phyloP scores from a whole-genome alignment of 2,113 vertebrate species.

The Pristiophorus japonicus region DNA sequence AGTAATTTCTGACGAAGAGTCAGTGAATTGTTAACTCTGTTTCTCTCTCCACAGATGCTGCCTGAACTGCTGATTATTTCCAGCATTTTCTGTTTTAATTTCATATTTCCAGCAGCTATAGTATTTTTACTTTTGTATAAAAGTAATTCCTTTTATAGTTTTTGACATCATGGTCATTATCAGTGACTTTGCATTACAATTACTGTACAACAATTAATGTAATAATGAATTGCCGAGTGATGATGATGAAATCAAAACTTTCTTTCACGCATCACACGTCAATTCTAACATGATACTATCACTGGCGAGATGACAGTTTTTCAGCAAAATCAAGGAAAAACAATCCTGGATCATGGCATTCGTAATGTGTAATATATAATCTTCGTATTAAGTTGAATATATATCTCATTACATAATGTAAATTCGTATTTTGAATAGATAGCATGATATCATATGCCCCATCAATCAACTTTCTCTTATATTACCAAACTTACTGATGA shows the following conservation, averaged over 20 bases:
- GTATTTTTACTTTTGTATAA: too few relatives aligned
- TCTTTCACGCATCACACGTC: background rate
- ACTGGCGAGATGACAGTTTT: background rate
- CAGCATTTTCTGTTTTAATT: too few relatives aligned
- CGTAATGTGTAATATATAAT: background rate
- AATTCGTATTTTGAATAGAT: background rate
- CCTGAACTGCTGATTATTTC: too few relatives aligned
- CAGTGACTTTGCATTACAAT: background rate
- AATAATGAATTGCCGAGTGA: background rate
- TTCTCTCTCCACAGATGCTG: too few relatives aligned
- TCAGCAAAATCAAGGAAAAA: background rate
- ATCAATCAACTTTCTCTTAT: background rate
- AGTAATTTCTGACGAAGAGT: too few relatives aligned
- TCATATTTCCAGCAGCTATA: too few relatives aligned
- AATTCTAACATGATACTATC: background rate
- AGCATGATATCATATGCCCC: background rate
- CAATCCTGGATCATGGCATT: background rate
- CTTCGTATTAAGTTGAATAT: background rate
- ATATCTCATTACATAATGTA: background rate
- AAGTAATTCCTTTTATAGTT: too few relatives aligned
- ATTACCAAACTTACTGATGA: background rate
- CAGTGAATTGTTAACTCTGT: too few relatives aligned
- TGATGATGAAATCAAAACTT: background rate
- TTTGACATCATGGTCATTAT: background rate
- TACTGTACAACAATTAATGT: background rate